Conservation (phyloP, 2,888 invertebrate species). For the Operophtera brumata region DNA sequence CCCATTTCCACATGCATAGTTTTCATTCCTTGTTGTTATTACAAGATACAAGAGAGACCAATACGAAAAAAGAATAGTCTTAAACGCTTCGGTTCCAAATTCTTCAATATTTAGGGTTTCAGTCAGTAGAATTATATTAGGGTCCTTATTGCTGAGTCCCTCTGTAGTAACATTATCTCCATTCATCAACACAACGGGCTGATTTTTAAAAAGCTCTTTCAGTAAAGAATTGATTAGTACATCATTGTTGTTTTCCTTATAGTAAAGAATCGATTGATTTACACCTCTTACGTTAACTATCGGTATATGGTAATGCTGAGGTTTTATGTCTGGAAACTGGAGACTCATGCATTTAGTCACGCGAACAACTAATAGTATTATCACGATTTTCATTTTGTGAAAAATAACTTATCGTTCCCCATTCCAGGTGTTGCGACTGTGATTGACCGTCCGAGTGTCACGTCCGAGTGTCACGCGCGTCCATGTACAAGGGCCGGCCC, state of each 20-base stretch:
- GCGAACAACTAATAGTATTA: conserved; percentile 7
- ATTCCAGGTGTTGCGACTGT: conserved; percentile 12
- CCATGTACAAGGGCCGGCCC: background rate
- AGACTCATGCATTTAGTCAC: conserved; percentile 10
- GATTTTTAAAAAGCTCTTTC: conserved; percentile 12
- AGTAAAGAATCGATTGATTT: conserved; percentile 21
- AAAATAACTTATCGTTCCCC: background rate
- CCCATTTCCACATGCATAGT: conserved; percentile 40
- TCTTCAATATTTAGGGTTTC: conserved; percentile 11
- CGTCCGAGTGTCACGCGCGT: background rate
- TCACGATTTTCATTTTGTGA: conserved; percentile 12
- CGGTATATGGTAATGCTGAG: conserved; percentile 11
- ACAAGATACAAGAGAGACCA: conserved; percentile 44
- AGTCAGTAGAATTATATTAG: conserved; percentile 23
- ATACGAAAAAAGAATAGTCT: conserved; percentile 27
- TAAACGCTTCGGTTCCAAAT: conserved; percentile 7
- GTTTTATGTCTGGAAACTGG: conserved; percentile 11
- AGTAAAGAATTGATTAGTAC: conserved; percentile 19
- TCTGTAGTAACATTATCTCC: conserved; percentile 4
- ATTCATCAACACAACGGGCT: conserved; percentile 19
- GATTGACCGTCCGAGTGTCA: background rate
- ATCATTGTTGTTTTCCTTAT: conserved; percentile 9
- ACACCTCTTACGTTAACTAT: conserved; percentile 17
- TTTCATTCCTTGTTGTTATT: conserved; percentile 33
- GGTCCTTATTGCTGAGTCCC: background rate